These are phyloP conservation scores for Siphamia tubifer DNA, from an alignment of 2,113 vertebrate genomes.

Conservation along the genomic window DNA sequence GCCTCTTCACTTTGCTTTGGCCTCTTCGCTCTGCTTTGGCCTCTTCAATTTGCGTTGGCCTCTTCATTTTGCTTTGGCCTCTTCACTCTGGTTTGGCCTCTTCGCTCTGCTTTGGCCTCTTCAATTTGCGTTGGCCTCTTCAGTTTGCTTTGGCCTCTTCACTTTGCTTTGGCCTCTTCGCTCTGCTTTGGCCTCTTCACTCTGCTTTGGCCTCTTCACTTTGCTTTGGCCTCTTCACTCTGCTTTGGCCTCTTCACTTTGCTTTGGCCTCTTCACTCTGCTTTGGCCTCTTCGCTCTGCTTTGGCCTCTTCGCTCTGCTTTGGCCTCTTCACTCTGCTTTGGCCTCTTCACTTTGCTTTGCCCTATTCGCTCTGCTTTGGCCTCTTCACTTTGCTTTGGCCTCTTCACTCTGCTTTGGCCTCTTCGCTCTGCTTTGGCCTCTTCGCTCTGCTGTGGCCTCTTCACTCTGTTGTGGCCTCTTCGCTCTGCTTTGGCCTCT, in stretches of 20 bases:
- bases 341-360: constrained; percentile 46
- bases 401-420: constrained; percentile 46
- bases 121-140: too few relatives aligned
- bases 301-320: constrained; percentile 46
- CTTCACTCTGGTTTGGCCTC: constrained; percentile 45
- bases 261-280: constrained; percentile 44
- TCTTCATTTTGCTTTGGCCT: constrained; percentile 46
- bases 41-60: too few relatives aligned
- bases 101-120: constrained; percentile 45
- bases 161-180: constrained; percentile 44
- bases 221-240: constrained; percentile 45
- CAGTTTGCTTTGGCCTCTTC: constrained; percentile 45
- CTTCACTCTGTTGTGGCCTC: too few relatives aligned
- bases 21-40: constrained; percentile 45
- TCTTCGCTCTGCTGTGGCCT: constrained; percentile 43
- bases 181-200: constrained; percentile 43
- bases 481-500: constrained; percentile 45
- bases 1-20: constrained; percentile 46
- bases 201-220: constrained; percentile 45
- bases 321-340: constrained; percentile 45
- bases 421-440: constrained; percentile 47
- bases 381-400: constrained; percentile 44
- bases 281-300: constrained; percentile 43
- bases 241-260: constrained; percentile 44
- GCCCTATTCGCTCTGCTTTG: constrained; percentile 48